phyloP scores from a whole-genome alignment of 2,888 invertebrate genomes.

The Aethes cnicana region DNA sequence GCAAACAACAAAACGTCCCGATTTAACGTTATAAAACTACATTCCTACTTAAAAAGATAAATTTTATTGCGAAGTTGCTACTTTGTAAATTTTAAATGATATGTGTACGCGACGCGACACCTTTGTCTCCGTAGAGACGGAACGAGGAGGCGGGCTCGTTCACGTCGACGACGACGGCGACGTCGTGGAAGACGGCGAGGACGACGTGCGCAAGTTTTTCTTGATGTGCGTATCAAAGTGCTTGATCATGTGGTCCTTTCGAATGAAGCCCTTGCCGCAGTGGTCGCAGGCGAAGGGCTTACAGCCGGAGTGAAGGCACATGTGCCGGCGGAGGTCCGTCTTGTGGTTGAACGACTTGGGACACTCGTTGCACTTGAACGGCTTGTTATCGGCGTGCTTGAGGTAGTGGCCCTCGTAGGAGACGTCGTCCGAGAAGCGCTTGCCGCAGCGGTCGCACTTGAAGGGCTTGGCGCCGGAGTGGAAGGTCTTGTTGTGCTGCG shows the following conservation, averaged over 20 bases:
- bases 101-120: slow-evolving; percentile 47
- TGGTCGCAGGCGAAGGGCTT: slow-evolving; percentile 91
- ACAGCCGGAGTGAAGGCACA: slow-evolving; percentile 92
- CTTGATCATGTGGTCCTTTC: slow-evolving; percentile 95
- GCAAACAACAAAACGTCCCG: slow-evolving; percentile 40
- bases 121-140: slow-evolving; percentile 34
- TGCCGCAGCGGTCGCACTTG: slow-evolving; percentile 93
- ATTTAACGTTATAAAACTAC: slow-evolving; percentile 43
- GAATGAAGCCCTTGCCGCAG: slow-evolving; percentile 93
- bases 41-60: slow-evolving; percentile 41
- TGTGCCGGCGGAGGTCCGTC: slow-evolving; percentile 92
- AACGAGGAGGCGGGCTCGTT: slow-evolving; percentile 36
- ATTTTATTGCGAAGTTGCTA: slow-evolving; percentile 44
- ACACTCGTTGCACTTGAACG: slow-evolving; percentile 92
- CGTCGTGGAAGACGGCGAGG: slow-evolving; percentile 51
- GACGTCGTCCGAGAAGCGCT: slow-evolving; percentile 88
- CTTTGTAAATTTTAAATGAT: slow-evolving; percentile 50
- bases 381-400: slow-evolving; percentile 91
- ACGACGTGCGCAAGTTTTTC: slow-evolving; percentile 71
- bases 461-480: slow-evolving; percentile 93
- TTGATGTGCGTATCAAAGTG: slow-evolving; percentile 91
- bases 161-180: slow-evolving; percentile 47
- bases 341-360: slow-evolving; percentile 96
- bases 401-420: slow-evolving; percentile 88
- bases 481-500: slow-evolving; percentile 95